These are phyloP conservation scores for Stratiomys singularior DNA, from an alignment of 2,888 invertebrate species.

Conservation along the genomic window DNA sequence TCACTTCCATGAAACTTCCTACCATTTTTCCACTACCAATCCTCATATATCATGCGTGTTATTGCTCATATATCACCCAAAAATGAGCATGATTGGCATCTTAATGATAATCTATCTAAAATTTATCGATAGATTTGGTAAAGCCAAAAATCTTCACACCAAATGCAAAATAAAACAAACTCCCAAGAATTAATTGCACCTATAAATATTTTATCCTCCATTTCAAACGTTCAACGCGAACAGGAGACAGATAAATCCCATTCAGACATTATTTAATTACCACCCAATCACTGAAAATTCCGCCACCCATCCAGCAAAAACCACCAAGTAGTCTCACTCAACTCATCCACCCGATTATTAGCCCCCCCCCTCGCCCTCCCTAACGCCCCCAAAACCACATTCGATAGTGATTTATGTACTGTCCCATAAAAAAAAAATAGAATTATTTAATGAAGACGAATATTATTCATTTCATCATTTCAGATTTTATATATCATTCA, in stretches of 20 bases:
- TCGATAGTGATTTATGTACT: conserved; percentile 40
- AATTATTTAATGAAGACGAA: conserved; percentile 42
- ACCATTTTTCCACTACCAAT: too few relatives aligned
- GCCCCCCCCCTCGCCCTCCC: too few relatives aligned
- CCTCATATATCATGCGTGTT: too few relatives aligned
- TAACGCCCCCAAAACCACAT: not conserved
- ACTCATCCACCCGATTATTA: too few relatives aligned
- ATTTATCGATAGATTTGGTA: not conserved
- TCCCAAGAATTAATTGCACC: too few relatives aligned
- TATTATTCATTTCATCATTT: conserved; percentile 23
- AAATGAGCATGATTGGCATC: not conserved
- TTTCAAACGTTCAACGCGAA: too few relatives aligned
- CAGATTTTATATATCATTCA: not conserved
- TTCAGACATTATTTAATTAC: conserved; percentile 15
- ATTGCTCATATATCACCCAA: too few relatives aligned
- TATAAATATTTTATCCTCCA: too few relatives aligned
- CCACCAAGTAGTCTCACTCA: not conserved
- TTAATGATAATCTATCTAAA: not conserved
- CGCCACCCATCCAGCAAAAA: not conserved
- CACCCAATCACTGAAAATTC: not conserved
- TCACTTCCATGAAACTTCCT: too few relatives aligned
- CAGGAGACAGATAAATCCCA: too few relatives aligned
- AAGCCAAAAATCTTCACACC: not conserved
- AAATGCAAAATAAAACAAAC: not conserved
- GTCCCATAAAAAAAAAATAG: conserved; percentile 23